Evolutionary conservation across 2,888 invertebrate species (phyloP), one percentile per base, ranked within the genome.

Genomic region (Deilephila elpenor): DNA sequence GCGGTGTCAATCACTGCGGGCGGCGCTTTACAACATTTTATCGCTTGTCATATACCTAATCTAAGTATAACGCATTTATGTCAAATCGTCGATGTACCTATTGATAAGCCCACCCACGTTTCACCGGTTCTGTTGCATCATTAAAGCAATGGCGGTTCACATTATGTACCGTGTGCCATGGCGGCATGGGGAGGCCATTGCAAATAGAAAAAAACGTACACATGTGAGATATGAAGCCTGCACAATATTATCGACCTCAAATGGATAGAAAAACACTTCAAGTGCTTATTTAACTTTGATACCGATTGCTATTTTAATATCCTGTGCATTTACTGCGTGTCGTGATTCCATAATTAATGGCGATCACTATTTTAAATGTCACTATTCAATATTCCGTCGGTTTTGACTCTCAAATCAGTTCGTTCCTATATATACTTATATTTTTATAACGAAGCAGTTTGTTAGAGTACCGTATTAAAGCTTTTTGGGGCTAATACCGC

Each of bases 51-150:
- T 89, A 91, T 90, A 86, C 79, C 85, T 87, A 93, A 93, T 92
- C 94, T 93, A 90, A 90, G 89, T 92, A 91, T 92, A 93, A 93
- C 93, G 91, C 93, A 92, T 93, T 94, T 93, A 91, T 92, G 91
- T 93, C 93, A 93, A 92, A 92, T 93, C 91, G 91, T 82, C 89
- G 93, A 93, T 93, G 88, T 91, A 89, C 85, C 86, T 84, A 84
- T 83, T 85, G 93, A 94, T 94, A 94, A 93, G 93, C 89, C 93
- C 93, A 93, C 93, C 93, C 93, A 93, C 91, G 90, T 88, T 88
- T 88, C 82, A 83, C 82, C 83, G 85, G 82, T 82, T 83, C 84
- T 83, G 83, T 91, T 90, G 91, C 92, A 87, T 88, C 89, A 90
- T 86, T 85, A 83, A 83, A 86, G 88, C 84, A 83, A 90, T 89